Evolutionary conservation across 1,140 invertebrate genomes (phyloP).

Genomic region (Anastatus disparis): DNA sequence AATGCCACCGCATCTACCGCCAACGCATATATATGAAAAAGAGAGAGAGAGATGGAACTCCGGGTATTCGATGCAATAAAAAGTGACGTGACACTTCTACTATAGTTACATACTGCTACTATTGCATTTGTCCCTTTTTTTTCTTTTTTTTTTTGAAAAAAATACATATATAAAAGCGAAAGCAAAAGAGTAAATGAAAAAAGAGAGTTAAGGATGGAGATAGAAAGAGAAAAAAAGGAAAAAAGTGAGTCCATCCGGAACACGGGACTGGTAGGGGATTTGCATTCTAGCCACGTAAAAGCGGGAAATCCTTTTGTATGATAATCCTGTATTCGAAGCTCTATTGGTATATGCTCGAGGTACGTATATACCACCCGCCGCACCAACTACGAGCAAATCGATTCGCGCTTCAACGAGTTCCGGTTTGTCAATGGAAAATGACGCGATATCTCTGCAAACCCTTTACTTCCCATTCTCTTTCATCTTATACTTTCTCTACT

Average conservation of each 20-base stretch:
- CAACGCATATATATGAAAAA: too few relatives aligned
- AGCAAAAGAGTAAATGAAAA: neutral
- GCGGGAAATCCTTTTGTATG: constrained; percentile 55
- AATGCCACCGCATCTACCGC: too few relatives aligned
- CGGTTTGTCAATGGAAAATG: constrained; percentile 51
- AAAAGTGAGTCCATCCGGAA: constrained; percentile 40
- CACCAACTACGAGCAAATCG: constrained; percentile 50
- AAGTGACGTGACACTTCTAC: constrained; percentile 21
- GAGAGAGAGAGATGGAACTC: neutral
- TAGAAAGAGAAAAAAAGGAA: constrained; percentile 34
- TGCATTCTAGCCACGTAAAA: constrained; percentile 56
- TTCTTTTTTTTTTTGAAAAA: too few relatives aligned
- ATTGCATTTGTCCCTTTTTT: constrained; percentile 7
- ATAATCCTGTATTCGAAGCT: constrained; percentile 51
- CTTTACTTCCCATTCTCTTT: constrained; percentile 34
- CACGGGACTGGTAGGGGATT: constrained; percentile 48
- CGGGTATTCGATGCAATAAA: constrained; percentile 11
- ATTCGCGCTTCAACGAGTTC: constrained; percentile 54
- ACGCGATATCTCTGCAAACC: constrained; percentile 44
- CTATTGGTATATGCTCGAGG: too few relatives aligned
- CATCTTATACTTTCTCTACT: constrained; percentile 33
- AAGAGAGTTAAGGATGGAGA: constrained; percentile 11
- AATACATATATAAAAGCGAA: neutral
- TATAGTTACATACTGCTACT: neutral
- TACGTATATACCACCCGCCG: too few relatives aligned